Conservation (phyloP, 1,140 invertebrate species). For the Caenorhabditis brenneri region DNA sequence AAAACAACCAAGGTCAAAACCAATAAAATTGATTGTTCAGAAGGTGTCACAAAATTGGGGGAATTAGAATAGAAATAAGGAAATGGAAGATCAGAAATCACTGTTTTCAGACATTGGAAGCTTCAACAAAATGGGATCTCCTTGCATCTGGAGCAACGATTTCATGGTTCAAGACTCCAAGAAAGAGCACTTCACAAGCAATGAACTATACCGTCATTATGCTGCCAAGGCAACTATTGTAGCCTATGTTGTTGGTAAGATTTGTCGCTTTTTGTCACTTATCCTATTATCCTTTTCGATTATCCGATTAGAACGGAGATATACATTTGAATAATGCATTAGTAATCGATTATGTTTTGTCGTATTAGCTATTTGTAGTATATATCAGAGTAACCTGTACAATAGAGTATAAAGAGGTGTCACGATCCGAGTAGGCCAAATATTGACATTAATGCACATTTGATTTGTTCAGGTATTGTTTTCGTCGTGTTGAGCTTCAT, state of each 20-base stretch:
- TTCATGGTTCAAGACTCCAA: neutral
- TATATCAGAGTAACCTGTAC: slow-evolving; percentile 8
- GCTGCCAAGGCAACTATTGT: slow-evolving; percentile 28
- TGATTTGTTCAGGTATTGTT: slow-evolving; percentile 49
- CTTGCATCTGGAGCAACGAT: slow-evolving; percentile 30
- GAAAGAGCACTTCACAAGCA: slow-evolving; percentile 29
- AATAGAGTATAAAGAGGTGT: slow-evolving; percentile 31
- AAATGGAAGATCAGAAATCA: neutral
- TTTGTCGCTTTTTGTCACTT: neutral
- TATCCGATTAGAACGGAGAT: neutral
- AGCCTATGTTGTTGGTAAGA: slow-evolving; percentile 38
- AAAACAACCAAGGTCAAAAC: neutral
- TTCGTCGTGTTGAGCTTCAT: slow-evolving; percentile 47
- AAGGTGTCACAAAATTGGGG: neutral
- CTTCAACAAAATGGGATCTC: slow-evolving; percentile 38
- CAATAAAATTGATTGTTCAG: slow-evolving; percentile 20
- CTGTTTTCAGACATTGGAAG: slow-evolving; percentile 47
- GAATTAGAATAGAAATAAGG: neutral
- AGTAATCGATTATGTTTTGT: neutral
- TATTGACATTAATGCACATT: slow-evolving; percentile 41
- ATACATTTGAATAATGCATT: neutral
- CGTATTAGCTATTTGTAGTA: neutral
- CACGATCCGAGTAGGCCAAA: slow-evolving; percentile 22
- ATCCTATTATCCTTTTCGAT: too few species aligned
- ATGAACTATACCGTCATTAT: slow-evolving; percentile 37